A percentile compares a stretch with the other conserved stretches of the same genome.
phyloP scores from a whole-genome alignment of 2,888 invertebrate genomes.

The Ceriagrion tenellum region DNA sequence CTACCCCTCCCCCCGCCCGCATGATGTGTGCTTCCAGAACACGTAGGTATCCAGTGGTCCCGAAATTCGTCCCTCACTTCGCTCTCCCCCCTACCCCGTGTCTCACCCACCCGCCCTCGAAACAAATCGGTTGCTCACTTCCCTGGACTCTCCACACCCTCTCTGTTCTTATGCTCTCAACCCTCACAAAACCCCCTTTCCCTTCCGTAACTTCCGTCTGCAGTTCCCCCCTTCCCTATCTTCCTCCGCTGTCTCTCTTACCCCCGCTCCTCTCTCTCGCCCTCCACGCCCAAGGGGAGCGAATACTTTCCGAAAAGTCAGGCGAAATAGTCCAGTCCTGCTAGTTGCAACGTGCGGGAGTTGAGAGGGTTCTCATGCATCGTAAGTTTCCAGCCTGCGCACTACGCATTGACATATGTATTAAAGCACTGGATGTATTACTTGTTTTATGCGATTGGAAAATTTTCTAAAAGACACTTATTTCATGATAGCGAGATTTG shows the following conservation, averaged over 20 bases:
- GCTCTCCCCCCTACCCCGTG: background rate
- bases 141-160: background rate
- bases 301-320: no score
- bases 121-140: conserved; percentile 20
- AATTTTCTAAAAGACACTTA: no score
- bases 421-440: no score
- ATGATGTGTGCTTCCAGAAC: background rate
- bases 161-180: background rate
- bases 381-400: no score
- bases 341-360: no score
- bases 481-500: no score
- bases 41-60: background rate
- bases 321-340: no score
- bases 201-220: background rate
- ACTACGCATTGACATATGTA: no score
- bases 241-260: background rate
- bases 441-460: no score
- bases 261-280: background rate
- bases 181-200: background rate
- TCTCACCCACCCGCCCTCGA: background rate
- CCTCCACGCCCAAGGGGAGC: no score
- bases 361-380: no score
- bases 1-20: background rate
- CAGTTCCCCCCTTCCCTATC: background rate
- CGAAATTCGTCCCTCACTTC: background rate